Percentiles rank a stretch among this genome's conserved stretches.
phyloP scores from a whole-genome alignment of 1,140 invertebrate genomes.

The Caenorhabditis inopinata region DNA sequence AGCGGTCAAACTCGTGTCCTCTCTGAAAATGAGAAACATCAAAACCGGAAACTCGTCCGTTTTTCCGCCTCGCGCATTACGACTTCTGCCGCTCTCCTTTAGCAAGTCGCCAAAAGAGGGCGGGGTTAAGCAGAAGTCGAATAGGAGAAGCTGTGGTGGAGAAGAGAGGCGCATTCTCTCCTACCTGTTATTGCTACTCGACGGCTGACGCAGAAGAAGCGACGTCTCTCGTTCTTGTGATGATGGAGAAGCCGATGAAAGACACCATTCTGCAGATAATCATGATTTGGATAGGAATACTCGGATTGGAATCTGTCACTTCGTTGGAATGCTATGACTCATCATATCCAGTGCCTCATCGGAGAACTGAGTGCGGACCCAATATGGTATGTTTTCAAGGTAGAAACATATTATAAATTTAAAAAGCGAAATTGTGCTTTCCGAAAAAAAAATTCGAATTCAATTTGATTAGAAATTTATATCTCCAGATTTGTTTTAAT shows the following conservation, averaged over 20 bases:
- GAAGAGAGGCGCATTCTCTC: neutral
- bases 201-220: conserved; percentile 24
- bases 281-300: neutral
- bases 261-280: conserved; percentile 21
- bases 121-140: neutral
- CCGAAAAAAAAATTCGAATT: too few relatives aligned
- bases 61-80: neutral
- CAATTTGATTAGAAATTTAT: too few relatives aligned
- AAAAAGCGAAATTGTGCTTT: too few relatives aligned
- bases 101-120: conserved; percentile 23
- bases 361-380: neutral
- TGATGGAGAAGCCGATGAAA: conserved; percentile 19
- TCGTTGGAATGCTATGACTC: conserved; percentile 35
- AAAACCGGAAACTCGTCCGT: neutral
- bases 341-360: conserved; percentile 18
- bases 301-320: neutral
- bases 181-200: conserved; percentile 33
- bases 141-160: neutral
- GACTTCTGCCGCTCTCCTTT: conserved; percentile 1
- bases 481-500: too few relatives aligned
- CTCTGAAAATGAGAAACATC: conserved; percentile 23
- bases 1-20: conserved; percentile 25
- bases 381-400: conserved; percentile 38
- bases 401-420: too few relatives aligned
- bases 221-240: conserved; percentile 27